Evolutionary conservation across 2,888 invertebrate species (phyloP), one percentile per base, ranked within the genome.

Genomic region (Erynnis tages): DNA sequence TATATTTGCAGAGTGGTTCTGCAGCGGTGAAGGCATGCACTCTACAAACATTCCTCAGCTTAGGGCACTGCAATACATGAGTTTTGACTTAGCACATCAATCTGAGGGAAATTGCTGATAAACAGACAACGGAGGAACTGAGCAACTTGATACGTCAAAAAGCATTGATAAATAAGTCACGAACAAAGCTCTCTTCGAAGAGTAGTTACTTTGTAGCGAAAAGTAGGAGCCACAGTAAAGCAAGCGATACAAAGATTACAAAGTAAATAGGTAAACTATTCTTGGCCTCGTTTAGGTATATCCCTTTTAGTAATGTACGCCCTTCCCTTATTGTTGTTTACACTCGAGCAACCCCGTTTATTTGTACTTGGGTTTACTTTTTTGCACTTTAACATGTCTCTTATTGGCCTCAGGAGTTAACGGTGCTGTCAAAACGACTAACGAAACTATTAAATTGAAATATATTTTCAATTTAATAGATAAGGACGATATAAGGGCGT

Each of bases 21-120:
- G 73, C 79, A 71, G 74, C 76, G 71, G 69, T 71, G 73, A 61
- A 76, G 78, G 81, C 62, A 80, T 71, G 75, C 73, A 66, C 63
- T 76, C 59, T 61, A 61, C 73, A 82, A 79, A 81, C 67, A 82
- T 57, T 65, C 59, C 27, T 58, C 57, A 54, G 27, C 50, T 41
- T 34, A 52, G 58, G 56, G 61, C 62, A 64, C 63, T 56, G 53
- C 63, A 71, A 58, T 69, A 74, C 75, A 77, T 56, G 69, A 63
- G 66, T 72, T 76, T 72, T 60, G 65, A 69, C 71, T 76, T 73
- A 70, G 65, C 69, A 69, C 65, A 56, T 67, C 61, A 55, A 61
- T 61, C 44, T 38, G 35, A 52, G 37, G 44, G 29, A 37, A 50
- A 52, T 35, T 27, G 52, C 37, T 29, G 37, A 52, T 44, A 37